Percentiles rank a stretch among this genome's conserved stretches.
phyloP scores from a whole-genome alignment of 2,797 vertebrate genomes.

The Crax fasciolata region DNA sequence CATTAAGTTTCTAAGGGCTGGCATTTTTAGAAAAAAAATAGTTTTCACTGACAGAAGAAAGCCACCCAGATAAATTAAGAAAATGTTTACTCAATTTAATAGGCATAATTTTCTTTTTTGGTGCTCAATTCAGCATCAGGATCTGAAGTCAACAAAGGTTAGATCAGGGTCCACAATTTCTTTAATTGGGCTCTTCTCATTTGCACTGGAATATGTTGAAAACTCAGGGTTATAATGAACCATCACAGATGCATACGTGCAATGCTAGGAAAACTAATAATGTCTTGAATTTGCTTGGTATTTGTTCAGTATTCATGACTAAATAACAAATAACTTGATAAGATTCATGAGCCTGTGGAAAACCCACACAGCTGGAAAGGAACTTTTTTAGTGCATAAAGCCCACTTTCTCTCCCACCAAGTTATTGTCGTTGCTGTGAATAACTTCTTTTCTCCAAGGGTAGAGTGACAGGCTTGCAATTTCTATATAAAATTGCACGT shows the following conservation, averaged over 20 bases:
- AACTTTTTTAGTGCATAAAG: conserved; percentile 20
- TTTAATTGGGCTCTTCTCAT: conserved; percentile 56
- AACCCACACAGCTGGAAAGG: conserved; percentile 31
- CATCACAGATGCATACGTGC: not conserved
- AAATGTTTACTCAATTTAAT: conserved; percentile 69
- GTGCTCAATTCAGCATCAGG: conserved; percentile 39
- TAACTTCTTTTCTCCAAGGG: not conserved
- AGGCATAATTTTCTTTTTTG: conserved; percentile 58
- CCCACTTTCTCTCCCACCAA: conserved; percentile 48
- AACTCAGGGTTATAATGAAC: conserved; percentile 43
- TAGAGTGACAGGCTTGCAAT: conserved; percentile 28
- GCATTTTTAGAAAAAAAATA: conserved; percentile 38
- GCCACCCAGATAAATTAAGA: conserved; percentile 38
- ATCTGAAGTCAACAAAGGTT: conserved; percentile 59
- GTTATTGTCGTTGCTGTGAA: conserved; percentile 46
- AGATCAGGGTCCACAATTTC: conserved; percentile 32
- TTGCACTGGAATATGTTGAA: conserved; percentile 20
- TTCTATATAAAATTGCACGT: not conserved
- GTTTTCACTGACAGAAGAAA: conserved; percentile 54
- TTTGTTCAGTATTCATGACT: conserved; percentile 51
- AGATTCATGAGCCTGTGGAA: conserved; percentile 5
- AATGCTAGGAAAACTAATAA: conserved; percentile 37
- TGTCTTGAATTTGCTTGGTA: conserved; percentile 1
- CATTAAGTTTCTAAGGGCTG: conserved; percentile 55
- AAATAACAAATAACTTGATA: conserved; percentile 69